Conservation (phyloP, 2,113 vertebrate genomes). For the Lichenostomus cassidix region DNA sequence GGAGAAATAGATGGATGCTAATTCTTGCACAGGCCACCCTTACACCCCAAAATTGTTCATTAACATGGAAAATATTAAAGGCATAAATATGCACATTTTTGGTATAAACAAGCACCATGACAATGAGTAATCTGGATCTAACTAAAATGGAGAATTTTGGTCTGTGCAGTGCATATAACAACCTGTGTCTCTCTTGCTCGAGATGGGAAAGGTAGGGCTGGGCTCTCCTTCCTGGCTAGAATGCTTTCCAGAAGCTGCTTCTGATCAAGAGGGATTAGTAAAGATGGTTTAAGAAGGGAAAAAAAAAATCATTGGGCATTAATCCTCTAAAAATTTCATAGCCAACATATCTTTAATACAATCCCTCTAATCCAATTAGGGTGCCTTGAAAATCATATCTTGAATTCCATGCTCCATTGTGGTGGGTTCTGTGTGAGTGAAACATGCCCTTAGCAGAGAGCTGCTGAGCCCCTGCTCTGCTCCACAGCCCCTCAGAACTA, state of each 20-base stretch:
- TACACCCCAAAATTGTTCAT: not conserved
- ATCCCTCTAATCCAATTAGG: constrained; percentile 74
- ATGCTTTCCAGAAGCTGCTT: constrained; percentile 26
- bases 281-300: constrained; percentile 31
- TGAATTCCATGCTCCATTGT: constrained; percentile 10
- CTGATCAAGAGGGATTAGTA: constrained; percentile 60
- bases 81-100: not conserved
- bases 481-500: not conserved
- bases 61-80: not conserved
- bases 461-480: not conserved
- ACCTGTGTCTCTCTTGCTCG: not conserved
- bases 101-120: not conserved
- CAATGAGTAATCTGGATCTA: not conserved
- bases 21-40: not conserved
- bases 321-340: constrained; percentile 65
- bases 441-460: not conserved
- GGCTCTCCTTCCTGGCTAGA: not conserved
- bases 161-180: not conserved
- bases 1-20: not conserved
- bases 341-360: constrained; percentile 51
- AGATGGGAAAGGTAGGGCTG: not conserved
- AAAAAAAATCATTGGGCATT: constrained; percentile 29
- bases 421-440: not conserved
- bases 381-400: constrained; percentile 41
- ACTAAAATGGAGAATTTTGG: not conserved